Conservation (phyloP, 2,888 invertebrate genomes). For the Spodoptera exigua region DNA sequence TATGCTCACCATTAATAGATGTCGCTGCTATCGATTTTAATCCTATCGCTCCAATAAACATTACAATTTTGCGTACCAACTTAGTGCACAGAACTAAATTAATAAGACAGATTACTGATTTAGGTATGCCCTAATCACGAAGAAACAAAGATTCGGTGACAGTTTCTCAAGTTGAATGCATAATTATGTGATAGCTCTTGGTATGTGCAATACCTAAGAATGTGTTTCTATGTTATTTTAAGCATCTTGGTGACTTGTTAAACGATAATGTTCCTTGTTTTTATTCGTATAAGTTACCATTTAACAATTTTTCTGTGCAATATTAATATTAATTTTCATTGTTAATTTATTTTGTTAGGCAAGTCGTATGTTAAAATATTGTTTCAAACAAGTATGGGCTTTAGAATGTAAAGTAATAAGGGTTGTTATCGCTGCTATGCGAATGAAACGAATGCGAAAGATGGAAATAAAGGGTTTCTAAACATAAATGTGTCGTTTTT, state of each 20-base stretch:
- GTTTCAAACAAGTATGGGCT: slow-evolving; percentile 63
- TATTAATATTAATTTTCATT: not conserved
- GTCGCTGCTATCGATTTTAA: no score
- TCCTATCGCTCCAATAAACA: no score
- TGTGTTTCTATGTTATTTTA: no score
- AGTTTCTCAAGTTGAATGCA: no score
- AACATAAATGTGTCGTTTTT: slow-evolving; percentile 58
- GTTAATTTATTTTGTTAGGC: slow-evolving; percentile 19
- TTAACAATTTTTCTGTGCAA: not conserved
- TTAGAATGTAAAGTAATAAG: slow-evolving; percentile 60
- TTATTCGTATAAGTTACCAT: not conserved
- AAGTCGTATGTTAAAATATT: slow-evolving; percentile 23
- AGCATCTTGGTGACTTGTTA: not conserved
- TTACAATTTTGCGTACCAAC: no score
- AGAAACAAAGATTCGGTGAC: no score
- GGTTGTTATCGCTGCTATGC: slow-evolving; percentile 77
- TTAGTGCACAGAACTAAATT: no score
- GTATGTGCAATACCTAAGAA: no score
- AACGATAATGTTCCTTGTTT: not conserved
- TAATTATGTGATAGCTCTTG: no score
- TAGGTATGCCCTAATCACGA: no score
- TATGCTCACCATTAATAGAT: no score
- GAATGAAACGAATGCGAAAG: slow-evolving; percentile 69
- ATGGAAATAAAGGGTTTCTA: slow-evolving; percentile 76
- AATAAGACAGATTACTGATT: no score